Evolutionary conservation across 2,113 vertebrate species (phyloP).

Genomic region (Baryphthengus martii): DNA sequence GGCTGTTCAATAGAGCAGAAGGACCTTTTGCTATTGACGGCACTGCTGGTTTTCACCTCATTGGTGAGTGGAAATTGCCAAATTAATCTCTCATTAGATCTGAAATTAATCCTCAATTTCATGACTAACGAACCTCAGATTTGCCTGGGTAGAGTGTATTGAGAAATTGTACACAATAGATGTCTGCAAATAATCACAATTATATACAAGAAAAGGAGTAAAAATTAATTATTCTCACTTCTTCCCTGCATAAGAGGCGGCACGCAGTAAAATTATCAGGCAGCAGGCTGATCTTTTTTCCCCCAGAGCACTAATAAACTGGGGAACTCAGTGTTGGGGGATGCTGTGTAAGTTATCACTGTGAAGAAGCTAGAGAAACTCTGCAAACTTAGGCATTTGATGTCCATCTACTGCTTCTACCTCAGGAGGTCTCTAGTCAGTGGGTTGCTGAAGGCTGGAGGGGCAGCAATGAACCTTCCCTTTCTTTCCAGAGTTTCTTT

Average conservation of each 20-base stretch:
- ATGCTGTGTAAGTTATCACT: neutral
- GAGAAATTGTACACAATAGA: neutral
- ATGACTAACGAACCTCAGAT: slow-evolving; percentile 24
- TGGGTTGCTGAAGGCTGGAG: neutral
- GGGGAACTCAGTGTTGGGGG: neutral
- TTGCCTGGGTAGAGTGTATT: neutral
- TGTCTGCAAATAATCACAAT: neutral
- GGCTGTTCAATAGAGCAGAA: slow-evolving; percentile 18
- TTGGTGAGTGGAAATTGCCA: slow-evolving; percentile 1
- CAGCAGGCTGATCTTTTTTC: neutral
- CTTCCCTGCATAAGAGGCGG: neutral
- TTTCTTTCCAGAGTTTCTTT: slow-evolving; percentile 15
- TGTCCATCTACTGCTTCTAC: neutral
- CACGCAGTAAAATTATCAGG: neutral
- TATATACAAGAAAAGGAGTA: neutral
- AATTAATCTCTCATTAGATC: slow-evolving; percentile 44
- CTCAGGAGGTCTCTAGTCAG: neutral
- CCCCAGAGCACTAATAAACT: neutral
- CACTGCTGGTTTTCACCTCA: slow-evolving; percentile 5
- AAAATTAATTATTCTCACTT: neutral
- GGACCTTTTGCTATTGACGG: neutral
- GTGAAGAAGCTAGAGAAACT: neutral
- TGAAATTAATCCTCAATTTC: slow-evolving; percentile 22
- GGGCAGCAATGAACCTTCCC: neutral
- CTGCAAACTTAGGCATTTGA: neutral